Conservation (phyloP, 1,140 invertebrate genomes). For the Drusus annulatus region DNA sequence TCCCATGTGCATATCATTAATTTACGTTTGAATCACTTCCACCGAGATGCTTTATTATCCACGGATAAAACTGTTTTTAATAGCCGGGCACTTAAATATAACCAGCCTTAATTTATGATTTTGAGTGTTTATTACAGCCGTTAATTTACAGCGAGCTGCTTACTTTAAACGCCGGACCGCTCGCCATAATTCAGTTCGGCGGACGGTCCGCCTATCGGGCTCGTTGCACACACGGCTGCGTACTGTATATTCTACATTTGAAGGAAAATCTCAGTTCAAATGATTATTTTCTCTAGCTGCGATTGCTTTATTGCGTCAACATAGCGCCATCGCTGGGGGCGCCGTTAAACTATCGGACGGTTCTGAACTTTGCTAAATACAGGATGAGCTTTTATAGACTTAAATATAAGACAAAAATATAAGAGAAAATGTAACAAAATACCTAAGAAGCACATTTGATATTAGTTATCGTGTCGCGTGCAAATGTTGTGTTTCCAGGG, state of each 20-base stretch:
- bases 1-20: too few species aligned
- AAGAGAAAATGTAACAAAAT: too few species aligned
- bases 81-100: slow-evolving; percentile 13
- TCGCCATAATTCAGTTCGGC: slow-evolving; percentile 27
- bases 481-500: too few species aligned
- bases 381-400: too few species aligned
- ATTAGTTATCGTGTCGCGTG: too few species aligned
- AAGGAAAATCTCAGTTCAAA: slow-evolving; percentile 31
- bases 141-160: slow-evolving; percentile 35
- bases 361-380: too few species aligned
- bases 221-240: background rate
- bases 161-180: slow-evolving; percentile 31
- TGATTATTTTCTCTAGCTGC: slow-evolving; percentile 52
- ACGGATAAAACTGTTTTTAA: slow-evolving; percentile 24
- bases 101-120: slow-evolving; percentile 2
- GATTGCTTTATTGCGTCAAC: slow-evolving; percentile 48
- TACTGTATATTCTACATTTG: background rate
- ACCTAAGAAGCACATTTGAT: too few species aligned
- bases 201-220: background rate
- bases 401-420: too few species aligned
- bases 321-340: slow-evolving; percentile 31
- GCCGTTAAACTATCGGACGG: slow-evolving; percentile 42
- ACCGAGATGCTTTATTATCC: slow-evolving; percentile 20
- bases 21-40: background rate
- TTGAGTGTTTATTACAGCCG: slow-evolving; percentile 28